These are phyloP conservation scores for Paedocypris micromegethes DNA, from an alignment of 2,797 vertebrate species.

Conservation along the genomic window DNA sequence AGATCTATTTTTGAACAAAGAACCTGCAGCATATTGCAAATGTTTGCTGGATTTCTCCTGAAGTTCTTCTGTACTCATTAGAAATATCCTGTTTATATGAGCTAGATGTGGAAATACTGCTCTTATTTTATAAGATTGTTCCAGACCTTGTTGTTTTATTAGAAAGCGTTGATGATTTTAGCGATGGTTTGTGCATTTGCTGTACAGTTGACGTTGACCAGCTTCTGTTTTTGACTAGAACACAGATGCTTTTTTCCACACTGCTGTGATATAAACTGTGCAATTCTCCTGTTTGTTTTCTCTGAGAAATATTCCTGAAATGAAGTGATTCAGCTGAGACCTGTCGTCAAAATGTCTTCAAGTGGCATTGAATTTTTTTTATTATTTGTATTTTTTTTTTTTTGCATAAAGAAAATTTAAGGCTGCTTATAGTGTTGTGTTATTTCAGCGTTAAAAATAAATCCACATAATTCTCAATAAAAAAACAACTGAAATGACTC, in stretches of 20 bases:
- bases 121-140: conserved; percentile 30
- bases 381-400: neutral
- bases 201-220: conserved; percentile 36
- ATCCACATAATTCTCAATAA: no score
- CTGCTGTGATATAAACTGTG: conserved; percentile 21
- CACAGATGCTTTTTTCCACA: conserved; percentile 29
- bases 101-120: conserved; percentile 19
- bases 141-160: conserved; percentile 31
- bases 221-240: conserved; percentile 19
- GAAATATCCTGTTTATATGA: conserved; percentile 30
- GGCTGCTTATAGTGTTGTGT: neutral
- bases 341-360: no score
- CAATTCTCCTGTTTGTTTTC: conserved; percentile 2
- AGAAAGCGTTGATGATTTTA: neutral
- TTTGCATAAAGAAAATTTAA: conserved; percentile 2
- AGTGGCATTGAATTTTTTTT: no score
- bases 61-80: conserved; percentile 42
- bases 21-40: conserved; percentile 47
- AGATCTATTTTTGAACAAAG: conserved; percentile 58
- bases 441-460: no score
- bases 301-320: no score
- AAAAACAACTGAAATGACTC: neutral
- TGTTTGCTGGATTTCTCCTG: conserved; percentile 44
- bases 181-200: conserved; percentile 11
- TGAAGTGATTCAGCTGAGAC: no score